Conservation (phyloP, 2,113 vertebrate species). For the Riparia riparia region DNA sequence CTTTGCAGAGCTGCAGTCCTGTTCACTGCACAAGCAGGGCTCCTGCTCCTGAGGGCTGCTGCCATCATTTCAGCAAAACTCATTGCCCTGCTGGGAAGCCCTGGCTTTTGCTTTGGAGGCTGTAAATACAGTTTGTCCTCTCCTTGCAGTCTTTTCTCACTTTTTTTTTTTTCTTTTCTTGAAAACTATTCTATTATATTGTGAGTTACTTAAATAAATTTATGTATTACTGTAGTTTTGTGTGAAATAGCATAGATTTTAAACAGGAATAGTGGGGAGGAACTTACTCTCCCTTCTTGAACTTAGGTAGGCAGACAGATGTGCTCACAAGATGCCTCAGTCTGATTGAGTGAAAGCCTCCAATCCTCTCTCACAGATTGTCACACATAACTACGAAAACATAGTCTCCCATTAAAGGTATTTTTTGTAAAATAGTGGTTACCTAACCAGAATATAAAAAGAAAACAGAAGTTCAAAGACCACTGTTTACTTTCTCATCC, state of each 20-base stretch:
- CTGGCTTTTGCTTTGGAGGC: not conserved
- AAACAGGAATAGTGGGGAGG: not conserved
- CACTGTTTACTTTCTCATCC: not conserved
- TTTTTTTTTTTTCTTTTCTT: not conserved
- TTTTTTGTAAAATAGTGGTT: not conserved
- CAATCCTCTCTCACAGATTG: not conserved
- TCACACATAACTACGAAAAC: not conserved
- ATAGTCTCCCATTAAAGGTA: not conserved
- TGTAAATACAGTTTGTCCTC: not conserved
- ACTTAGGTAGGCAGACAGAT: not conserved
- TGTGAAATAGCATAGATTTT: not conserved
- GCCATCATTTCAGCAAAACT: not conserved
- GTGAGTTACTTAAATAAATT: not conserved
- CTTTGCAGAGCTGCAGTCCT: rapidly evolving
- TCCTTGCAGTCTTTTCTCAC: not conserved
- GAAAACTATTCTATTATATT: not conserved
- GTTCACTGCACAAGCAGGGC: not conserved
- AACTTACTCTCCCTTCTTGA: not conserved
- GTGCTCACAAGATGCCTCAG: not conserved
- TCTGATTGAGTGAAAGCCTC: not conserved
- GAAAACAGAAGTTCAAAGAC: not conserved
- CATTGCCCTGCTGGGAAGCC: not conserved
- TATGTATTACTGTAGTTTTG: not conserved
- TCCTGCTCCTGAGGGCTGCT: not conserved
- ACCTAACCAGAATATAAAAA: not conserved